Conservation (phyloP, 2,113 vertebrate species). For the Proteles cristata region DNA sequence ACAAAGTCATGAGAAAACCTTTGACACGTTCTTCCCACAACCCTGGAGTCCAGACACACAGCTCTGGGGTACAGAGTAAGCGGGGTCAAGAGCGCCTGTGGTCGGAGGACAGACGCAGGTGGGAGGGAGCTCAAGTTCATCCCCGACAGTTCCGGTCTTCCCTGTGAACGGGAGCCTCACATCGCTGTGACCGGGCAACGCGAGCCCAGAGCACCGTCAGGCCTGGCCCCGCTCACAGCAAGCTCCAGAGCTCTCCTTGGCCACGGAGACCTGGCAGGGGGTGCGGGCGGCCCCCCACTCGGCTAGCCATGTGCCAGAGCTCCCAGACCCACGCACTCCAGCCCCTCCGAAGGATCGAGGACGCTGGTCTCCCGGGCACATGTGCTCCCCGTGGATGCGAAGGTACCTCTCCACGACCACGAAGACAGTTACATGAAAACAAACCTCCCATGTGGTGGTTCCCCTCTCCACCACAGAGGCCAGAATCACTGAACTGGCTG, state of each 20-base stretch:
- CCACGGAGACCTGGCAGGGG: not conserved
- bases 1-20: not conserved
- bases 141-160: not conserved
- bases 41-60: too few relatives aligned
- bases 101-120: too few relatives aligned
- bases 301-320: fast-evolving
- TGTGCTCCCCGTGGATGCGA: not conserved
- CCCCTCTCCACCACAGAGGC: not conserved
- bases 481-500: not conserved
- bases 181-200: not conserved
- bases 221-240: not conserved
- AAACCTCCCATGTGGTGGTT: not conserved
- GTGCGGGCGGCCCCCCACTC: not conserved
- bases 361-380: not conserved
- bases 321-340: not conserved
- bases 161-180: not conserved
- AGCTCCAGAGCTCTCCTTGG: not conserved
- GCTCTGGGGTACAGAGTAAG: not conserved
- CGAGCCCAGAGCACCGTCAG: not conserved
- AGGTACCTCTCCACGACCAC: not conserved
- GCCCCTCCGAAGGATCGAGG: not conserved
- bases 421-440: not conserved
- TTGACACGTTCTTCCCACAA: not conserved
- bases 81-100: not conserved
- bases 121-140: not conserved